A percentile compares a stretch with the other conserved stretches of the same genome.
These are phyloP conservation scores for Phenganax marumi DNA, from an alignment of 92 coral and sea anemone genomes.

Conservation along the genomic window DNA sequence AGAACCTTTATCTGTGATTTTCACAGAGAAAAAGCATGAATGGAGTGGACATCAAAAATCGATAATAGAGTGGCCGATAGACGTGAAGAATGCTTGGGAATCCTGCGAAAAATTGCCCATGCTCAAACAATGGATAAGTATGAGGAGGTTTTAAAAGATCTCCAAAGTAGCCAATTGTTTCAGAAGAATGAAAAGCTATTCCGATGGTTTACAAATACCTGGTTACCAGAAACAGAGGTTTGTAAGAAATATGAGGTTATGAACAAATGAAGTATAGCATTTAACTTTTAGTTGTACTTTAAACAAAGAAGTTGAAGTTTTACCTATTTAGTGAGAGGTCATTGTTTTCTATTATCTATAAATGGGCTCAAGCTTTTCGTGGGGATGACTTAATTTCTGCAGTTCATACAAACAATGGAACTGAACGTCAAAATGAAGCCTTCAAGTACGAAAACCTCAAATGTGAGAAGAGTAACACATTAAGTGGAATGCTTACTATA, in stretches of 20 bases:
- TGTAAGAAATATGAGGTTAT: no score
- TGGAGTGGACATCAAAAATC: conserved; percentile 15
- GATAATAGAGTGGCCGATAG: background rate
- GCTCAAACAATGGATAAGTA: conserved; percentile 1
- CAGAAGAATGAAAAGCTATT: conserved; percentile 5
- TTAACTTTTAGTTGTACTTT: no score
- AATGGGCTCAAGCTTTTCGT: conserved; percentile 40
- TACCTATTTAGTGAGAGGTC: no score
- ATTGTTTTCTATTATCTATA: no score
- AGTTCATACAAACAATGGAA: conserved; percentile 50
- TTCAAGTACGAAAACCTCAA: conserved; percentile 34
- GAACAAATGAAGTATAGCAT: no score
- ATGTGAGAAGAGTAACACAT: conserved; percentile 19
- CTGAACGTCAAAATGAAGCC: conserved; percentile 44
- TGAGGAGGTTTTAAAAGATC: background rate
- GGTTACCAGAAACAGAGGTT: conserved; percentile 14
- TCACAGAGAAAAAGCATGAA: conserved; percentile 10
- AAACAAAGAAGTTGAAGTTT: no score
- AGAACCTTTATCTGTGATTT: conserved; percentile 20
- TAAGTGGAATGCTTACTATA: conserved; percentile 38
- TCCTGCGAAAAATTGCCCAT: background rate
- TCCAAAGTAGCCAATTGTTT: conserved; percentile 18
- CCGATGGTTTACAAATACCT: conserved; percentile 6
- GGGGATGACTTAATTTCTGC: conserved; percentile 30
- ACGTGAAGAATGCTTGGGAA: conserved; percentile 16